These are phyloP conservation scores for Parnassius mnemosyne DNA, from an alignment of 2,888 invertebrate genomes.

Conservation along the genomic window DNA sequence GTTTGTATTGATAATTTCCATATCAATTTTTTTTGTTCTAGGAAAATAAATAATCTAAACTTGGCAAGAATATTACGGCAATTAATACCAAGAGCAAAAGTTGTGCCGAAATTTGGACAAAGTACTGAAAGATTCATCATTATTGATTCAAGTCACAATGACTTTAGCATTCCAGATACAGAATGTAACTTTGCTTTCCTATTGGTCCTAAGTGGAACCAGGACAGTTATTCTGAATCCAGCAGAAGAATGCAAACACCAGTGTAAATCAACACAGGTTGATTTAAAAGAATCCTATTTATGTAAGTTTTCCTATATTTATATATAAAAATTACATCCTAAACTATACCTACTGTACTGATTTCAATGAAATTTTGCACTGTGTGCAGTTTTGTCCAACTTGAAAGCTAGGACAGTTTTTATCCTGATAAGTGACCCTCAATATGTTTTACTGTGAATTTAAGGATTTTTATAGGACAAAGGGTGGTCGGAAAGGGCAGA, in stretches of 20 bases:
- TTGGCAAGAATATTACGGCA: slow-evolving; percentile 86
- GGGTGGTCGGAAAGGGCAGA: no score
- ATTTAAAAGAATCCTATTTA: slow-evolving; percentile 86
- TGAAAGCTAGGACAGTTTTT: no score
- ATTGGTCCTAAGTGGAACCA: slow-evolving; percentile 85
- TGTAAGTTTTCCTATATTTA: slow-evolving; percentile 80
- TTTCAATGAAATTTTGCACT: no score
- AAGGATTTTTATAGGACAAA: no score
- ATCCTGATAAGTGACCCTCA: no score
- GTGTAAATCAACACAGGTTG: slow-evolving; percentile 86
- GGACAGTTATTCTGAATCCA: slow-evolving; percentile 87
- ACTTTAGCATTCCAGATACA: slow-evolving; percentile 87
- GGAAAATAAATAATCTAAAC: slow-evolving; percentile 90
- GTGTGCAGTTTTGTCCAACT: no score
- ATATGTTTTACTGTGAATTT: no score
- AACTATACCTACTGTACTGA: no score
- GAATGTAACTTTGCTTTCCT: slow-evolving; percentile 91
- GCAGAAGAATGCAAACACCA: slow-evolving; percentile 86
- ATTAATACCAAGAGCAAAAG: slow-evolving; percentile 85
- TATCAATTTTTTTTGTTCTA: slow-evolving; percentile 45
- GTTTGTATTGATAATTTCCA: no score
- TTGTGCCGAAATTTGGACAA: slow-evolving; percentile 86
- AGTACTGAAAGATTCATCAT: slow-evolving; percentile 89
- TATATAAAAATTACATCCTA: no score
- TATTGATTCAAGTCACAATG: slow-evolving; percentile 84